Evolutionary conservation across 2,888 invertebrate genomes (phyloP).

Genomic region (Nephrocerus scutellatus): DNA sequence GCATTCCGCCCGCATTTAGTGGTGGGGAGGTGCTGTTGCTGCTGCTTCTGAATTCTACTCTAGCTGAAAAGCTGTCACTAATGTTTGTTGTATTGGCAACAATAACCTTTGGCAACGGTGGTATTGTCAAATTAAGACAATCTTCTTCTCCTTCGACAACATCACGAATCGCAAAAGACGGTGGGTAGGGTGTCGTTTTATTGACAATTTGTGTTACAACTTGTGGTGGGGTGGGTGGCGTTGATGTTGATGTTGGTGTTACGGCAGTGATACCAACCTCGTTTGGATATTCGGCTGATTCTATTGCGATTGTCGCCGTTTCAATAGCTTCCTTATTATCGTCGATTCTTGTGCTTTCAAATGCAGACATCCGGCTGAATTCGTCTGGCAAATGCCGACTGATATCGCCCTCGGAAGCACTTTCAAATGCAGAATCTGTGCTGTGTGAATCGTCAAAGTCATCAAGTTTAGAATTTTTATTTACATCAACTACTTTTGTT

Average conservation of each 20-base stretch:
- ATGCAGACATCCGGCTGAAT: slow-evolving; percentile 36
- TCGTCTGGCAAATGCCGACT: slow-evolving; percentile 43
- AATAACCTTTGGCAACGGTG: slow-evolving; percentile 6
- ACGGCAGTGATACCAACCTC: slow-evolving; percentile 22
- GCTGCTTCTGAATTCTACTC: slow-evolving; percentile 18
- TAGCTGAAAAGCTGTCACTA: slow-evolving; percentile 20
- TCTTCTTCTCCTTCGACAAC: too few species aligned
- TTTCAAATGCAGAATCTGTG: slow-evolving; percentile 45
- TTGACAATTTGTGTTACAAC: too few species aligned
- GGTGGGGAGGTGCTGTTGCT: slow-evolving; percentile 41
- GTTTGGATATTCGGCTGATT: slow-evolving; percentile 38
- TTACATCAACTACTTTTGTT: slow-evolving; percentile 37
- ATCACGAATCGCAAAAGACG: slow-evolving; percentile 9
- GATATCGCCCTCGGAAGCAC: slow-evolving; percentile 45
- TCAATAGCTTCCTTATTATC: slow-evolving; percentile 39
- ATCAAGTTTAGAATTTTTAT: slow-evolving; percentile 38
- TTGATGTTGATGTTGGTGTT: slow-evolving; percentile 28
- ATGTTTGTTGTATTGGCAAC: slow-evolving; percentile 17
- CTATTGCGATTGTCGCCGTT: slow-evolving; percentile 43
- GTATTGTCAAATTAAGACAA: neutral
- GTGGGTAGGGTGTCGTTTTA: slow-evolving; percentile 14
- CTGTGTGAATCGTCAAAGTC: slow-evolving; percentile 44
- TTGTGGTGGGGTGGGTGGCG: slow-evolving; percentile 19
- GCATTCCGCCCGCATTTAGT: slow-evolving; percentile 38
- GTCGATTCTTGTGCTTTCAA: slow-evolving; percentile 38